Percentiles rank a stretch among this genome's conserved stretches.
phyloP scores from a whole-genome alignment of 2,888 invertebrate genomes.

The Drosophila conformis region DNA sequence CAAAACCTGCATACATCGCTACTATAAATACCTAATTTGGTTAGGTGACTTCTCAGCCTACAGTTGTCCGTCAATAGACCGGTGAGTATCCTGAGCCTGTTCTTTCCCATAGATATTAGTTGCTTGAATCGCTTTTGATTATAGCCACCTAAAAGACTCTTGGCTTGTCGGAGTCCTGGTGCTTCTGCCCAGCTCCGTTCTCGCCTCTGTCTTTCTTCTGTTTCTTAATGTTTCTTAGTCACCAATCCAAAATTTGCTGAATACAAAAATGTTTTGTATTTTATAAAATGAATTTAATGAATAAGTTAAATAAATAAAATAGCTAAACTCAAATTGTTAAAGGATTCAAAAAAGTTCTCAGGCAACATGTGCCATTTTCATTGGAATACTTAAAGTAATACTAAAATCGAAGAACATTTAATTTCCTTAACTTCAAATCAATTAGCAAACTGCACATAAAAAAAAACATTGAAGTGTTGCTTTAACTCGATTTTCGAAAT shows the following conservation, averaged over 20 bases:
- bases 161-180: too few relatives aligned
- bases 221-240: too few relatives aligned
- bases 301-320: neutral
- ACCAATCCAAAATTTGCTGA: neutral
- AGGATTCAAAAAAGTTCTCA: neutral
- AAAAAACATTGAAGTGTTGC: neutral
- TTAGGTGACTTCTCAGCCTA: too few relatives aligned
- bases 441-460: conserved; percentile 15
- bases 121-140: too few relatives aligned
- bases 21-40: too few relatives aligned
- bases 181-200: too few relatives aligned
- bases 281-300: neutral
- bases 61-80: too few relatives aligned
- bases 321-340: neutral
- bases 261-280: neutral
- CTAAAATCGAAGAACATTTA: neutral
- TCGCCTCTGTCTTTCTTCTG: too few relatives aligned
- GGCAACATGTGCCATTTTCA: neutral
- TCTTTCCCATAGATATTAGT: too few relatives aligned
- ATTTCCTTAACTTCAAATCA: conserved; percentile 5
- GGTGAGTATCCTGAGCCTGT: too few relatives aligned
- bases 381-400: neutral
- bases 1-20: too few relatives aligned
- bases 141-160: too few relatives aligned
- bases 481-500: conserved; percentile 7